Evolutionary conservation across 2,888 invertebrate genomes (phyloP).

Genomic region (Priocnemis perturbator): DNA sequence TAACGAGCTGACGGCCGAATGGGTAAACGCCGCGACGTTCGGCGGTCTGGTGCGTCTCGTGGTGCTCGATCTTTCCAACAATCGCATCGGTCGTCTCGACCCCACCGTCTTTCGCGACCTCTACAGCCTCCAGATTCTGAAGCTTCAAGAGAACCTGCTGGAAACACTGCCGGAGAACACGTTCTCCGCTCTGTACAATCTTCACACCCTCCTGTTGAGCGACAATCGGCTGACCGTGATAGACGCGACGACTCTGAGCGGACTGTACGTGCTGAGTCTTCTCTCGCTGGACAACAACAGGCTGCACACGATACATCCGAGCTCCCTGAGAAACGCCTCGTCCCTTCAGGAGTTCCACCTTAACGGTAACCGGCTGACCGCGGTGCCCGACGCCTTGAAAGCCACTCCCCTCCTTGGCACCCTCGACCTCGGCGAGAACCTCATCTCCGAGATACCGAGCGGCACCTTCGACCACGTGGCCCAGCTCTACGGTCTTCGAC

Average conservation of each 20-base stretch:
- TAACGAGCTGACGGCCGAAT: conserved; percentile 88
- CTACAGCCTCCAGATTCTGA: conserved; percentile 86
- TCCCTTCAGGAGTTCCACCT: conserved; percentile 88
- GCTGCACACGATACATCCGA: conserved; percentile 84
- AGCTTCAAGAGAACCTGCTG: conserved; percentile 87
- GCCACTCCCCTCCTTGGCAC: conserved; percentile 87
- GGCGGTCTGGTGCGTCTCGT: conserved; percentile 85
- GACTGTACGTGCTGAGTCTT: conserved; percentile 85
- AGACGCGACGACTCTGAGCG: conserved; percentile 86
- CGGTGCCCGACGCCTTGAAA: conserved; percentile 85
- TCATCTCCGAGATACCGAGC: conserved; percentile 86
- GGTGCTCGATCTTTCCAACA: conserved; percentile 86
- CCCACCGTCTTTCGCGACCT: conserved; percentile 86
- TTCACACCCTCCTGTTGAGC: conserved; percentile 88
- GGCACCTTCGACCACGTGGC: conserved; percentile 88
- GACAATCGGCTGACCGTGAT: conserved; percentile 87
- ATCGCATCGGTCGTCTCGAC: conserved; percentile 85
- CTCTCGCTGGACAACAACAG: conserved; percentile 88
- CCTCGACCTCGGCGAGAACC: conserved; percentile 90
- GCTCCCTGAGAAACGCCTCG: conserved; percentile 86
- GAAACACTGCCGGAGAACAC: conserved; percentile 87
- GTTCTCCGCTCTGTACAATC: conserved; percentile 85
- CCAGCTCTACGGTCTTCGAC: conserved; percentile 86
- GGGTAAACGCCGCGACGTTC: conserved; percentile 89
- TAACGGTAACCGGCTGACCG: conserved; percentile 86